Conservation (phyloP, 2,888 invertebrate species). For the Nemotelus pantherinus region DNA sequence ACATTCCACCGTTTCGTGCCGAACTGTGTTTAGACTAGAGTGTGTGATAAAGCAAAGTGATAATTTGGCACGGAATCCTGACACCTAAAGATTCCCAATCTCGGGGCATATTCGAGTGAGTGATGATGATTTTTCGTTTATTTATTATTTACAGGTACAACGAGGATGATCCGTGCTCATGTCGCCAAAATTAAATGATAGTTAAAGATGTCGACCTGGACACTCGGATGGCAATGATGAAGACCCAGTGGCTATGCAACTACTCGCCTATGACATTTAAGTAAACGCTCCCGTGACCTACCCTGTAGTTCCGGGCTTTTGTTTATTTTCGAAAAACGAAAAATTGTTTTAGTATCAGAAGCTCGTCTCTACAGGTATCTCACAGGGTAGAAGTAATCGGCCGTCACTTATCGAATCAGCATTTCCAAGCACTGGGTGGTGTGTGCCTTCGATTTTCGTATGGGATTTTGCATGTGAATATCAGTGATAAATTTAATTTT, state of each 20-base stretch:
- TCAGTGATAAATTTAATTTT: too few species aligned
- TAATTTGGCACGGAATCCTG: constrained; percentile 18
- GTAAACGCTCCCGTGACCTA: constrained; percentile 96
- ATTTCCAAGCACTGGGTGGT: too few species aligned
- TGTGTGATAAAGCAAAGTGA: constrained; percentile 39
- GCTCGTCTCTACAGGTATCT: constrained; percentile 99
- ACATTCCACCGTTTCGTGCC: constrained; percentile 19
- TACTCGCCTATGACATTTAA: background rate
- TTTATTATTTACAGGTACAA: constrained; percentile 37
- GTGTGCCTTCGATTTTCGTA: too few species aligned
- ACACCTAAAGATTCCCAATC: background rate
- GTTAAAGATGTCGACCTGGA: too few species aligned
- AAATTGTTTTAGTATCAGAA: constrained; percentile 77
- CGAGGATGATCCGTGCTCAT: background rate
- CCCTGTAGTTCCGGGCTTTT: constrained; percentile 99
- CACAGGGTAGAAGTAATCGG: constrained; percentile 77
- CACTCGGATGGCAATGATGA: too few species aligned
- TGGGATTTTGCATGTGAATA: too few species aligned
- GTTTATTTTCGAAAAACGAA: constrained; percentile 72
- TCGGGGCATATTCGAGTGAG: constrained; percentile 4
- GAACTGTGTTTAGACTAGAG: background rate
- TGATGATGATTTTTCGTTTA: constrained; percentile 24
- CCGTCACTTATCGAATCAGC: constrained; percentile 45
- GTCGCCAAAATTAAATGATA: background rate
- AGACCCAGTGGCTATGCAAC: too few species aligned